Evolutionary conservation across 2,113 vertebrate species (phyloP), one percentile per base, ranked within the genome.

Genomic region (Etheostoma cragini): DNA sequence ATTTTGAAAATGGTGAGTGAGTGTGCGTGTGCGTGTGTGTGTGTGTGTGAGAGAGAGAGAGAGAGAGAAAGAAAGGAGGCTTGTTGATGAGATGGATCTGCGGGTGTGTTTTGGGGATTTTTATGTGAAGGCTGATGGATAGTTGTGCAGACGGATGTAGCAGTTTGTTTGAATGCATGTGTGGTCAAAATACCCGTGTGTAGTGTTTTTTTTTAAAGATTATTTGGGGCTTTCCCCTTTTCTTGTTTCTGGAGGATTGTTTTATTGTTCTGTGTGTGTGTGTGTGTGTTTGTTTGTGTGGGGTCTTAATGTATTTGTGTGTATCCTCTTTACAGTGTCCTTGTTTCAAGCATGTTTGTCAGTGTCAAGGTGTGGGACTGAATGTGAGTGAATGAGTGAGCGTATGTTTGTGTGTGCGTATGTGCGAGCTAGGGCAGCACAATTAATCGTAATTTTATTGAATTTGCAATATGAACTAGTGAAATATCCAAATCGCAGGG

Each of bases 71-170:
- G 24, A 56, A 22, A 6, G 63, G 17, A 10, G 11, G 77, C 15
- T 73, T 65, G 68, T 64, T 50, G 62, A 79, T 67, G 24, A 81
- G 74, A 66, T 64, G 62, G 62, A 66, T 72, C 50, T 3, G 46
- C 2, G 5, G 33, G 21, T 67, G 26, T 79, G 66, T 67, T 77
- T 72, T 58, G 1, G 63, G 63, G n/a, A 19, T 58, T 81, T 26
- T 68, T 42, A 77, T 58, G 56, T 71, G 60, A 12, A 62, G 22
- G 16, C 5, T 45, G 30, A 78, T 74, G 19, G 19, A 78, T 71
- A 24, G 47, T 38, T 50, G 45, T 65, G 33, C 38, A 60, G 61
- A 49, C 72, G 21, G 38, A 72, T 49, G 10, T 26, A 69, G 54
- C 46, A 67, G 68, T 73, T 58, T 60, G 53, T 45, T 17, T 50